phyloP scores from a whole-genome alignment of 2,797 vertebrate species.

The Phrynocephalus vlangalii region DNA sequence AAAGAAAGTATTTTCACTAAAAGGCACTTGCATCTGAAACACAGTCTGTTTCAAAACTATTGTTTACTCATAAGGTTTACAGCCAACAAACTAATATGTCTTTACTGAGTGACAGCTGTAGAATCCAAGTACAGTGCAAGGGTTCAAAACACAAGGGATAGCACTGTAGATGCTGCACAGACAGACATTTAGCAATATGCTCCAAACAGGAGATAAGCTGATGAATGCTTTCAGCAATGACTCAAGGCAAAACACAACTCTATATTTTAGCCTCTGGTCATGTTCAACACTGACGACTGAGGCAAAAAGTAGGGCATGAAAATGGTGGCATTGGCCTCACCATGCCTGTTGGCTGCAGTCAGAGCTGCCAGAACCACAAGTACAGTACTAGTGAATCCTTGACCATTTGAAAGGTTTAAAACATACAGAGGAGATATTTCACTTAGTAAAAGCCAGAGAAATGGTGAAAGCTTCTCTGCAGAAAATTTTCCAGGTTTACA shows the following conservation, averaged over 20 bases:
- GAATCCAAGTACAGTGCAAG: background rate
- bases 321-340: background rate
- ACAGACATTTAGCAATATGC: background rate
- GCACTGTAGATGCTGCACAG: background rate
- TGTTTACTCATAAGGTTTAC: background rate
- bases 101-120: background rate
- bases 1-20: background rate
- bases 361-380: background rate
- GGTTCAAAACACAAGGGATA: background rate
- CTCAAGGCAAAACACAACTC: background rate
- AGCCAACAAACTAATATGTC: background rate
- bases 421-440: background rate
- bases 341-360: background rate
- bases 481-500: background rate
- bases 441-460: background rate
- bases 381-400: background rate
- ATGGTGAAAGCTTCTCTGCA: background rate
- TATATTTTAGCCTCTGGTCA: background rate
- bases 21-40: background rate
- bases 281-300: background rate
- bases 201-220: background rate
- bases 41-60: background rate
- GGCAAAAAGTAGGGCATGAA: background rate
- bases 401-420: background rate
- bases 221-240: background rate